Base-by-base conservation (phyloP, 1,140 invertebrate genomes). In the Delia radicum region DNA sequence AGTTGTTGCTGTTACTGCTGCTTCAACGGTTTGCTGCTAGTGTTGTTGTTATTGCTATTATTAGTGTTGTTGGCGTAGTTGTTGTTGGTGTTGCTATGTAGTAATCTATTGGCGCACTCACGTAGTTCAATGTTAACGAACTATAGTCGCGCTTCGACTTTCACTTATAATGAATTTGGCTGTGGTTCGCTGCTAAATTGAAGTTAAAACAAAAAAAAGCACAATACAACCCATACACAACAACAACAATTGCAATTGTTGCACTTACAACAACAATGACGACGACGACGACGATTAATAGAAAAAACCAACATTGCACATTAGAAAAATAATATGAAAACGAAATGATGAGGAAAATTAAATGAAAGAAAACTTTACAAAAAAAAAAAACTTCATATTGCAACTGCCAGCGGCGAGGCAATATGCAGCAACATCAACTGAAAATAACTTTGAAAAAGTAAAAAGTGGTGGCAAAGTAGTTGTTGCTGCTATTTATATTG, bases 71-170 rank as follows among this genome's bases (percentile, higher is more conserved):
- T 80, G 72, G 55, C 79, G 42, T 77, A 63, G 75, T 29, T 74
- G 48, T 55, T 79, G 63, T 28, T 74, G 26, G 28, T 76, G 15
- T 79, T 79, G 76, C 62, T 55, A 33, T 55, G 62, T 48, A 55
- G 26, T 67, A 69, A 62, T 72, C 48, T 63, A 48, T 76, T 69
- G 55, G 24, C 76, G 37, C 46, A 75, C 76, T 77, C 76, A 77
- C 76, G 81, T 84, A 85, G 83, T 85, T 85, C 83, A 85, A 85
- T 84, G 83, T 85, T 84, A 85, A 85, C 82, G 83, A 85, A 85
- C 83, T 85, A 82, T 81, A 75, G 67, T 48, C 74, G 63, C 72
- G 63, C 74, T 74, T 65, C 69, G 76, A 77, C 76, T 77, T 77
- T 77, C 76, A 77, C 76, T 77, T 77, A 72, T 72, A 77, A 77